Percentiles rank a stretch among this genome's conserved stretches.
Evolutionary conservation across 1,140 invertebrate species (phyloP).

Genomic region (Ceratina japonica): DNA sequence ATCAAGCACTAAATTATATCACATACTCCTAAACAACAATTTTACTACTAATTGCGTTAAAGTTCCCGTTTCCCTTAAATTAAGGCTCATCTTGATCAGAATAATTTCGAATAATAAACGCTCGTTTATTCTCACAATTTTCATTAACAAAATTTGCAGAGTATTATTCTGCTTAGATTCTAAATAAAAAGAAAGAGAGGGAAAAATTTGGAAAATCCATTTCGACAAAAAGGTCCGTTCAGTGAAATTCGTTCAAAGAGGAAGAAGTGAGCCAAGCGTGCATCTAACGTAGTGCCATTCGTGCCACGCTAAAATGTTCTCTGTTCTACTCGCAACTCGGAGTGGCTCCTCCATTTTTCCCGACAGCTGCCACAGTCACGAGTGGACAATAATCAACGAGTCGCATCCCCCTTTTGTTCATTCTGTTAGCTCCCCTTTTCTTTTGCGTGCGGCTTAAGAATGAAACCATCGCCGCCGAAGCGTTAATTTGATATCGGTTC

Average conservation of each 20-base stretch:
- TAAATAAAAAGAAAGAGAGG: background rate
- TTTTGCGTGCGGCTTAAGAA: conserved; percentile 13
- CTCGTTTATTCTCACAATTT: background rate
- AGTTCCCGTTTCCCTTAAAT: background rate
- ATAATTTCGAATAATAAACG: background rate
- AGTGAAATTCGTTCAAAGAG: background rate
- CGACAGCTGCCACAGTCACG: conserved; percentile 33
- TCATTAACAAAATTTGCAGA: background rate
- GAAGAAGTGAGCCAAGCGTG: background rate
- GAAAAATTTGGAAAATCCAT: background rate
- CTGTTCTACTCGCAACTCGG: conserved; percentile 2
- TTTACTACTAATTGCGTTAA: background rate
- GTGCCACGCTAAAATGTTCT: background rate
- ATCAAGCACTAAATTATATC: background rate
- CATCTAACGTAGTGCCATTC: background rate
- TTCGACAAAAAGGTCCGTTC: background rate
- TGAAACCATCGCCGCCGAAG: background rate
- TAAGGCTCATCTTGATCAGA: too few species aligned
- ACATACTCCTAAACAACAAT: background rate
- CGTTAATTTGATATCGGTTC: conserved; percentile 47
- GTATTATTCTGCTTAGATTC: too few species aligned
- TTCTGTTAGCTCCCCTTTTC: conserved; percentile 7
- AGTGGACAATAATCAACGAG: conserved; percentile 23
- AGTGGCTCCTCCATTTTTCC: conserved; percentile 1
- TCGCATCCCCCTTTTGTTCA: background rate